A percentile compares a stretch with the other conserved stretches of the same genome.
Conservation (phyloP, 2,888 invertebrate genomes). For the Zootermopsis nevadensis region DNA sequence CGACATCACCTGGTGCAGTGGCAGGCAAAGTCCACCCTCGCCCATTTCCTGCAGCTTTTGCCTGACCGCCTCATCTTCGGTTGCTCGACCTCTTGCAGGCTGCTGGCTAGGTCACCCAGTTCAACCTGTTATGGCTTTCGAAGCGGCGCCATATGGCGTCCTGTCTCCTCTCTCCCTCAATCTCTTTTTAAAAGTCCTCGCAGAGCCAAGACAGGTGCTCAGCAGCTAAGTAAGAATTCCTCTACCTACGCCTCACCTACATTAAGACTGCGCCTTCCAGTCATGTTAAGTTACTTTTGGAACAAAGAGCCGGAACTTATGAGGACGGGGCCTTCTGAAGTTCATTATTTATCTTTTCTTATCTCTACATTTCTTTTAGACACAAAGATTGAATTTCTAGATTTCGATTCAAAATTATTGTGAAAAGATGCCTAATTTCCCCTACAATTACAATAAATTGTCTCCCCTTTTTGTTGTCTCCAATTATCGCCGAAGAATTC, state of each 20-base stretch:
- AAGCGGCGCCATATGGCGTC: slow-evolving; percentile 47
- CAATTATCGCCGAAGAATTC: too few relatives aligned
- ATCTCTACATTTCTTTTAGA: too few relatives aligned
- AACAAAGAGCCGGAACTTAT: too few relatives aligned
- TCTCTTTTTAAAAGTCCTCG: slow-evolving; percentile 32
- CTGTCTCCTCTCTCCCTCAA: slow-evolving; percentile 31
- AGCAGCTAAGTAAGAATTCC: not conserved
- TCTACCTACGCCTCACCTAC: not conserved
- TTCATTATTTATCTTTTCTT: too few relatives aligned
- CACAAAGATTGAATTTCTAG: too few relatives aligned
- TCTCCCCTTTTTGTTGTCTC: too few relatives aligned
- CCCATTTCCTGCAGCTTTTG: slow-evolving; percentile 1
- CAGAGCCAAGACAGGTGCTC: slow-evolving; percentile 35
- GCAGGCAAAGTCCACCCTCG: not conserved
- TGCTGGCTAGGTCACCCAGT: slow-evolving; percentile 38
- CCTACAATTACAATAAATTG: too few relatives aligned
- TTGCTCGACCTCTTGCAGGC: slow-evolving; percentile 35
- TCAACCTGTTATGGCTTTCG: not conserved
- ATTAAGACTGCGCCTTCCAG: not conserved
- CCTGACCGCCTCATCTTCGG: not conserved
- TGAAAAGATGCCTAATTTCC: too few relatives aligned
- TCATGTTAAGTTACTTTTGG: too few relatives aligned
- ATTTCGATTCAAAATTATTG: too few relatives aligned
- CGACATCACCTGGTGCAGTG: not conserved
- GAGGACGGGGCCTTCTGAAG: too few relatives aligned